Base-by-base conservation (phyloP, 2,888 invertebrate species). In the Sepiola atlantica region DNA sequence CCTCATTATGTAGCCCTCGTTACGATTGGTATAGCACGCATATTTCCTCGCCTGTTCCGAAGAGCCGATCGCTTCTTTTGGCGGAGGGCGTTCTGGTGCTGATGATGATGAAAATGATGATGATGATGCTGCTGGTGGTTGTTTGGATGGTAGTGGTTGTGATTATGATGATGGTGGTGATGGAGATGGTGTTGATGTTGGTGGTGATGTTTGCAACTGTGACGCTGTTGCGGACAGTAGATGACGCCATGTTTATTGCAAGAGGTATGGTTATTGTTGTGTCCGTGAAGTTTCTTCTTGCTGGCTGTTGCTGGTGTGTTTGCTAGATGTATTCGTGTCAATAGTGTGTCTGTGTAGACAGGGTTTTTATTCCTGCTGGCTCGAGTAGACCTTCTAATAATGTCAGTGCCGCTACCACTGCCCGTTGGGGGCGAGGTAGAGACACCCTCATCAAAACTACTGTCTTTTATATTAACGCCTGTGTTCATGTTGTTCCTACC, bases 191-290 rank as follows among this genome's bases (percentile, higher is more conserved):
- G 77, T 32, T n/a, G 77, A 77, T 77, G 77, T 32, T 77, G 77
- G n/a, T 77, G 77, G 77, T 77, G 77, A n/a, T 77, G 32, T 32
- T 77, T 77, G 77, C 77, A 77, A 77, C 77, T 16, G 32, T 77
- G 77, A 3, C 32, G 77, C n/a, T 77, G 77, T 32, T 77, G 77
- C 16, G 77, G 77, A 77, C 77, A 77, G n/a, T 77, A 77, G 16
- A 77, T n/a, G 77, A 77, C 77, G 77, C 77, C 77, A 77, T 77
- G 77, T 77, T 77, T 77, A 77, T n/a, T 77, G 32, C 77, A 77
- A n/a, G 77, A n/a, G n/a, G n/a, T 77, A 16, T 77, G 77, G 77
- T 14, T 77, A n/a, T 16, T 77, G 77, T 32, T 77, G 21, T 77
- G 32, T 77, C 14, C 77, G n/a, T 77, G n/a, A 77, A 4, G n/a